A percentile compares a stretch with the other conserved stretches of the same genome.
phyloP scores from a whole-genome alignment of 2,888 invertebrate species.

The Pinctada fucata region DNA sequence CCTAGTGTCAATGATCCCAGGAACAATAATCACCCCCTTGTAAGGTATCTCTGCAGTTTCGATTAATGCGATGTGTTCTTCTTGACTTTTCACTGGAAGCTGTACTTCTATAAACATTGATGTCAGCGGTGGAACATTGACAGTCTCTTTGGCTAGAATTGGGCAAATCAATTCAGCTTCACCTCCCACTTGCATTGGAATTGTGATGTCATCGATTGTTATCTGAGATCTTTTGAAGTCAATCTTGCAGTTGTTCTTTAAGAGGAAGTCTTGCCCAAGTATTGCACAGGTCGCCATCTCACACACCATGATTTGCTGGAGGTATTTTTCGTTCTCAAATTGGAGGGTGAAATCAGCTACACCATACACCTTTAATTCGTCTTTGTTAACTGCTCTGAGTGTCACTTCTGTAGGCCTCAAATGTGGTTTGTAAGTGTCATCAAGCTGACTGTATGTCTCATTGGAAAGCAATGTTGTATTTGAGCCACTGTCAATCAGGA shows the following conservation, averaged over 20 bases:
- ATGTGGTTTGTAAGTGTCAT: neutral
- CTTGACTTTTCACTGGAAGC: neutral
- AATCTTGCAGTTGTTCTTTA: neutral
- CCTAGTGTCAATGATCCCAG: neutral
- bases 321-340: neutral
- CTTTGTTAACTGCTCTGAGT: neutral
- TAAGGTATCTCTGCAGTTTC: neutral
- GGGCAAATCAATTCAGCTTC: constrained; percentile 1
- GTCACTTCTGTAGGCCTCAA: neutral
- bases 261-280: constrained; percentile 7
- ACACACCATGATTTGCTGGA: constrained; percentile 5
- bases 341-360: neutral
- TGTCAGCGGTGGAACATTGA: neutral
- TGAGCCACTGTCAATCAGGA: constrained; percentile 3
- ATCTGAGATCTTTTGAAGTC: constrained; percentile 4
- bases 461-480: neutral
- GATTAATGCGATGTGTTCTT: neutral
- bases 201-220: neutral
- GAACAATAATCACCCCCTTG: neutral
- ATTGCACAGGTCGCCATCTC: neutral
- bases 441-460: neutral
- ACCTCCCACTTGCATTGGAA: neutral
- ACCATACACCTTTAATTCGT: neutral
- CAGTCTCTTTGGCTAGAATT: neutral
- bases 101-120: constrained; percentile 4